Base-by-base conservation (phyloP, 2,888 invertebrate species). In the Enchytraeus crypticus region DNA sequence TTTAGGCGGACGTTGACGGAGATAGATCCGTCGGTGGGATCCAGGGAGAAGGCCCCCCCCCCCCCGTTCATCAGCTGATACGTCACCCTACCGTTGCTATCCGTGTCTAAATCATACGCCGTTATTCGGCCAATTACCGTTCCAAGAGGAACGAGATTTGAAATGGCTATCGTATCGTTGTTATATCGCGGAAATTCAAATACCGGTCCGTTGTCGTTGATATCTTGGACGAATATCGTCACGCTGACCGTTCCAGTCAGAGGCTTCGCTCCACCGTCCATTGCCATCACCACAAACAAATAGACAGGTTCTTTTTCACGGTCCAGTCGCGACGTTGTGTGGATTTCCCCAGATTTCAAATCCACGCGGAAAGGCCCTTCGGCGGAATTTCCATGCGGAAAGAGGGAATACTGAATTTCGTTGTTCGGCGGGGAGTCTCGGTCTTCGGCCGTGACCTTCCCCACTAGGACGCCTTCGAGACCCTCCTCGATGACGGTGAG, bases 401-500 rank as follows among this genome's bases (percentile, higher is more conserved):
- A 38, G 14, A 57, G 46, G 26, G 47, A 46, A n/a, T 57, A 57
- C 26, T 45, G 29, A 4, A 57, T 43, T 3, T 8, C 5, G n/a
- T 57, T 46, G 26, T 47, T 27, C 3, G 57, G 46, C 21, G 57
- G 30, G 11, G 23, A 11, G 53, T 68, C 68, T 14, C 29, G 23
- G 59, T 68, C 68, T 1, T 49, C 56, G 33, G 68, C 66, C 0
- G 60, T 46, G 2, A 68, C 66, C 5, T 23, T 34, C 27, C 68
- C 68, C 34, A 68, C 65, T 11, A 34, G 27, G 1, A 60, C 60
- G n/a, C 61, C 61, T 2, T 87, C 80, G 2, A 62, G 56, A 23
- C 64, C 60, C 54, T 66, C 65, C 47, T 69, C 69, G 26, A 59
- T 27, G 11, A 67, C 63, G 56, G 62, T 62, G 51, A 69, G 64